Evolutionary conservation across 2,113 vertebrate species (phyloP), one percentile per base, ranked within the genome.

Genomic region (Coregonus clupeaformis): DNA sequence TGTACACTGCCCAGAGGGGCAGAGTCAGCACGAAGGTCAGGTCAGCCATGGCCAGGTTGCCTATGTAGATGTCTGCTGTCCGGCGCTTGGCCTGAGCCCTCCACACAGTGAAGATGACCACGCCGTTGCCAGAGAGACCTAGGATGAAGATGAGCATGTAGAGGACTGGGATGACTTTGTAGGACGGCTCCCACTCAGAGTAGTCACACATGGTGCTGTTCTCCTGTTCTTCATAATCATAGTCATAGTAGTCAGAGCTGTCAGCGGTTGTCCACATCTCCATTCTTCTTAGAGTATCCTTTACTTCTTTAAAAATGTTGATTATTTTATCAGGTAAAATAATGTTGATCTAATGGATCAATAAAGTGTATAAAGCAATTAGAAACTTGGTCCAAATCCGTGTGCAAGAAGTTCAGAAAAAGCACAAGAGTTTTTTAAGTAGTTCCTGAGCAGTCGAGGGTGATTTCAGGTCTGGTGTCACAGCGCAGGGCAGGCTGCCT

Each of bases 61-160:
- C 94, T 0, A 96, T 94, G 88, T 96, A 95, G 77, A 94, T 75
- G 29, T 96, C 95, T 0, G 94, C 89, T 0, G 94, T 90, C 25
- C 95, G 87, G 32, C 89, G 87, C 84, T 92, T 93, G 60, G 81
- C 85, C 75, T 94, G 91, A 4, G 93, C 89, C 4, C 91, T 82
- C 94, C 94, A 95, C 69, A 95, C 94, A 0, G 94, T 95, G 90
- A 94, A 93, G 81, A 96, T 92, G 80, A 96, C 94, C 72, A 95
- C 88, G 0, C 93, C 94, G 20, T 96, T 96, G 9, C 95, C 95
- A 1, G 94, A 93, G 57, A 95, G 92, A 5, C 95, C 95, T 14
- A 95, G 90, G 82, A 95, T 94, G 88, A 95, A 96, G 60, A 96
- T 94, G 32, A 96, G 91, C 93, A 94, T 94, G 92, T 95, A 96